A percentile compares a stretch with the other conserved stretches of the same genome.
Evolutionary conservation across 2,113 vertebrate species (phyloP).

Genomic region (Brachypodius melanocephalos): DNA sequence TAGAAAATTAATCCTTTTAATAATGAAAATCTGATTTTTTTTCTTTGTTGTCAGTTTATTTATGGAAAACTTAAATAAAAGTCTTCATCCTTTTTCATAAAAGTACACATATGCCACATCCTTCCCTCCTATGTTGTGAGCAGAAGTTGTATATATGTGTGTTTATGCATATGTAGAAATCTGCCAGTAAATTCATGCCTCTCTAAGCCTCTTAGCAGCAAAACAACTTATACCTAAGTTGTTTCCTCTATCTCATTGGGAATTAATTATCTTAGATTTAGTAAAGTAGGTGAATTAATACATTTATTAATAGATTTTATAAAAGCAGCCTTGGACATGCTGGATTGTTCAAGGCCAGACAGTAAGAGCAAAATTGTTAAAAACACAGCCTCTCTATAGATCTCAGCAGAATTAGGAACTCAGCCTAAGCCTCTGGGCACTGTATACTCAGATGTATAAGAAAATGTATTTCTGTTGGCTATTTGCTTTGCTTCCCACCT

Average conservation of each 20-base stretch:
- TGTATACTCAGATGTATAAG: background rate
- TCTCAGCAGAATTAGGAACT: background rate
- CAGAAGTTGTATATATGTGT: background rate
- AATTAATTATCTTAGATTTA: background rate
- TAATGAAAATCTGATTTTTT: background rate
- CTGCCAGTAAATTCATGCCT: background rate
- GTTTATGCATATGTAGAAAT: background rate
- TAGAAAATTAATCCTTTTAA: background rate
- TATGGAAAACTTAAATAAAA: background rate
- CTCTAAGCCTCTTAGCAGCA: background rate
- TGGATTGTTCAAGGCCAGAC: background rate
- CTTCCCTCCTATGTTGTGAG: background rate
- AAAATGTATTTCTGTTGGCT: background rate
- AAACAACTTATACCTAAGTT: background rate
- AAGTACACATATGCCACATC: background rate
- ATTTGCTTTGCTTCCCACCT: background rate
- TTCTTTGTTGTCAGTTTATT: background rate
- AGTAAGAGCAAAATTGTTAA: background rate
- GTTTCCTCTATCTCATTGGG: background rate
- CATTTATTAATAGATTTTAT: background rate
- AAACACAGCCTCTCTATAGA: background rate
- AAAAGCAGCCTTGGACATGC: background rate
- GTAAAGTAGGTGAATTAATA: background rate
- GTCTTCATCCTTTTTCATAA: background rate
- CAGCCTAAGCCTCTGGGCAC: background rate